Base-by-base conservation (phyloP, 1,140 invertebrate genomes). In the Yoshiicerus persimilis region DNA sequence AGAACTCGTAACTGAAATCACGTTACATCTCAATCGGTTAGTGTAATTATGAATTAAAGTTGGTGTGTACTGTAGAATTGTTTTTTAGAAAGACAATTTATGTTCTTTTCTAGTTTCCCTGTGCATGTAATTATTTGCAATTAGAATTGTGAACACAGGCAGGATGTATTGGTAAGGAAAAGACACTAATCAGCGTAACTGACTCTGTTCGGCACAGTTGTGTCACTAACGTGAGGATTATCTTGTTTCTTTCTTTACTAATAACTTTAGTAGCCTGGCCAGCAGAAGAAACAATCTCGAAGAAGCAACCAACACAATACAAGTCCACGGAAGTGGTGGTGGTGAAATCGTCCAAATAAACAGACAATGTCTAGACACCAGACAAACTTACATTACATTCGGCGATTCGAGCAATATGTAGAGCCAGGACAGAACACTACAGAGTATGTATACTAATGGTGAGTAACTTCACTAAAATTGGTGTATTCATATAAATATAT, bases 291-390 rank as follows among this genome's bases (percentile, higher is more conserved):
- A 56, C 13, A n/a, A n/a, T 56, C 47, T 47, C n/a, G 20, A 20
- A 4, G 47, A 56, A 56, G 47, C 47, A 56, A 56, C 47, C 16
- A 56, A 56, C 47, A 56, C 20, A 80, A 38, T 32, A 77, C 66
- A 32, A 62, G 85, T 64, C 47, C 32, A 36, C 85, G 62, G 85
- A 64, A 70, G 86, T 75, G 38, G 41, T 66, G 56, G 86, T 87
- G 86, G 85, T 86, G 85, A 77, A 87, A 77, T 87, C 64, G 86
- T 77, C 86, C 36, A 80, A 75, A 87, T 80, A 87, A 86, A 87
- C 86, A 88, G 88, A 88, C 84, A 80, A 86, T 56, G 88, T 88
- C 88, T 88, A 88, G 88, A 88, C 88, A 38, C 20, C 80, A 62
- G 70, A 84, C 83, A 84, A 41, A 80, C 75, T 80, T 80, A 80